Evolutionary conservation across 2,113 vertebrate genomes (phyloP), one percentile per base, ranked within the genome.

Genomic region (Athene noctua): DNA sequence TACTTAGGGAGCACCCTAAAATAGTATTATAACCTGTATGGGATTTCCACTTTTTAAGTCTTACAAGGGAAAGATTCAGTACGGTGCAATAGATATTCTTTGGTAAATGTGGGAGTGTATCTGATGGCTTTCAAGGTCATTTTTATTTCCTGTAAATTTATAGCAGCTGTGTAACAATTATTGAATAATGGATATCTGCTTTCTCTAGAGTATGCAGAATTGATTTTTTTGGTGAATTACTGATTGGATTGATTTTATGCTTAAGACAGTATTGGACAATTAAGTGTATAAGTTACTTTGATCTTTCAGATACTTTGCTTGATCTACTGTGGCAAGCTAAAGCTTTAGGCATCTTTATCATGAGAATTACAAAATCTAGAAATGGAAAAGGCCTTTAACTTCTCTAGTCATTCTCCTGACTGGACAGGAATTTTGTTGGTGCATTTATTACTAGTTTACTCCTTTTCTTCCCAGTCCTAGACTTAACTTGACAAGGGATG

Each of bases 211-310:
- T 80, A 90, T 74, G 75, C 65, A 85, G 78, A 94, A 97, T 97
- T 96, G 90, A 95, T 96, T 97, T 94, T 91, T 92, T 95, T 72
- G 13, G 84, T 90, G 79, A 92, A 83, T 95, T 95, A 88, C 70
- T 83, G 91, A 92, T 96, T 86, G 62, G 55, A 96, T 96, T 93
- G 94, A 97, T 96, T 96, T 96, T 95, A 44, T 83, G 29, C 80
- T 96, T 91, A 91, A 72, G 42, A 79, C 5, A 18, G 34, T 84
- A 80, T 79, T 79, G 74, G 67, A 46, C 21, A 93, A 91, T 96
- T 88, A 97, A 94, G 57, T 93, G 27, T 85, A 27, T 92, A 84
- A 95, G 65, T 95, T 96, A 79, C 66, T 94, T 85, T 86, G 38
- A 49, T 88, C n/a, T 83, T 46, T 93, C n/a, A 40, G 77, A 82